A percentile compares a stretch with the other conserved stretches of the same genome.
Evolutionary conservation across 2,113 vertebrate species (phyloP).

Genomic region (Drymodes brunneopygia): DNA sequence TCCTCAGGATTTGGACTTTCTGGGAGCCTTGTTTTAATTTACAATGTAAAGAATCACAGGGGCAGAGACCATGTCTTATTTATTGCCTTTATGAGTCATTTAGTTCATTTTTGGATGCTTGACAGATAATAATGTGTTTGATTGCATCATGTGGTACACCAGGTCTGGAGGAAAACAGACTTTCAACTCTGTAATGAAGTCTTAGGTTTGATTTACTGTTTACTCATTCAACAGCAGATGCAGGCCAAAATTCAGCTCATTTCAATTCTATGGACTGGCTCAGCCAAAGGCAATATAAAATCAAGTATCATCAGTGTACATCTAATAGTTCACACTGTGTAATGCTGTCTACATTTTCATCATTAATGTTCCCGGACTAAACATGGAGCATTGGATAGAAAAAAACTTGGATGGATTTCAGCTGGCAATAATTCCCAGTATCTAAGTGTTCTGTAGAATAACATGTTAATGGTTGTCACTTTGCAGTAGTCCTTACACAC

Average conservation of each 20-base stretch:
- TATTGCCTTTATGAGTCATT: slow-evolving; percentile 37
- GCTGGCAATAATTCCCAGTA: slow-evolving; percentile 52
- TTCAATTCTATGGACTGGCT: slow-evolving; percentile 32
- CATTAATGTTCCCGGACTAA: slow-evolving; percentile 65
- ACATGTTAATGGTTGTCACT: slow-evolving; percentile 40
- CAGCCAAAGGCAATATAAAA: slow-evolving; percentile 70
- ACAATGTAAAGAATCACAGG: neutral
- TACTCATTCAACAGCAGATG: slow-evolving; percentile 22
- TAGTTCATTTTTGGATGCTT: slow-evolving; percentile 14
- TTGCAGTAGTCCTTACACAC: slow-evolving; percentile 38
- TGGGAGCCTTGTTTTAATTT: neutral
- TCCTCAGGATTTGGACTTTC: neutral
- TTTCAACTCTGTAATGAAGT: slow-evolving; percentile 19
- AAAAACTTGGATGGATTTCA: slow-evolving; percentile 64
- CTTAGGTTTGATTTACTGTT: slow-evolving; percentile 55
- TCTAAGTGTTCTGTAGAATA: slow-evolving; percentile 58
- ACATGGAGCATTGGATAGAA: neutral
- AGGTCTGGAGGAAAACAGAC: slow-evolving; percentile 29
- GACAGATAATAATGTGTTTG: slow-evolving; percentile 33
- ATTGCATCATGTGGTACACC: slow-evolving; percentile 41
- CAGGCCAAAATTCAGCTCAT: slow-evolving; percentile 47
- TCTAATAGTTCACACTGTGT: slow-evolving; percentile 68
- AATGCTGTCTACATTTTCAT: slow-evolving; percentile 72
- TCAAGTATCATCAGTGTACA: slow-evolving; percentile 16
- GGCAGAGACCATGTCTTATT: neutral